Conservation (phyloP, 2,113 vertebrate genomes). For the Hiodon alosoides region DNA sequence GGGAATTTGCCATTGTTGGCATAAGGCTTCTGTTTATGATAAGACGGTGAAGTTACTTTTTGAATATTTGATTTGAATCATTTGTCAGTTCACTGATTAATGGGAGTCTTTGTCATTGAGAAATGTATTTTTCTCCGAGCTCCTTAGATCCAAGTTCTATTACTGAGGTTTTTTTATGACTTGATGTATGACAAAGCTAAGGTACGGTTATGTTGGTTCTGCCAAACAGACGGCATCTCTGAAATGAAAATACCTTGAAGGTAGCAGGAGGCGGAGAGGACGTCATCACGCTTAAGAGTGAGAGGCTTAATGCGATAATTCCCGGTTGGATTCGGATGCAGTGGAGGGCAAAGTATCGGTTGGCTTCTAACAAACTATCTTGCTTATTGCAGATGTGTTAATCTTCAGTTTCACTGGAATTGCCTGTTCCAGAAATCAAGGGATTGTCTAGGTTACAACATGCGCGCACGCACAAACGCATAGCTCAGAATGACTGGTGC, state of each 20-base stretch:
- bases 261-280: background rate
- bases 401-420: no score
- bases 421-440: no score
- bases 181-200: conserved; percentile 6
- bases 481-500: no score
- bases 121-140: background rate
- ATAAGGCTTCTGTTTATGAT: background rate
- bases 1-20: background rate
- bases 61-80: conserved; percentile 1
- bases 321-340: no score
- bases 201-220: background rate
- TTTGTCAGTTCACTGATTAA: background rate
- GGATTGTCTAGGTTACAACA: no score
- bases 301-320: background rate
- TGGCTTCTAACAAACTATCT: no score
- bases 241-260: background rate
- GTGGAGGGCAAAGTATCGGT: no score
- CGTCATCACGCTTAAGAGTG: background rate
- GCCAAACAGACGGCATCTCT: background rate
- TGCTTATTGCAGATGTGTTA: no score
- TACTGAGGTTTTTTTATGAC: conserved; percentile 2
- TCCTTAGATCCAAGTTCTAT: background rate
- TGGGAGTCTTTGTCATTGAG: background rate
- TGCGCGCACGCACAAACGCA: no score
- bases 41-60: background rate